Evolutionary conservation across 1,140 invertebrate genomes (phyloP).

Genomic region (Matsumurasca onukii): DNA sequence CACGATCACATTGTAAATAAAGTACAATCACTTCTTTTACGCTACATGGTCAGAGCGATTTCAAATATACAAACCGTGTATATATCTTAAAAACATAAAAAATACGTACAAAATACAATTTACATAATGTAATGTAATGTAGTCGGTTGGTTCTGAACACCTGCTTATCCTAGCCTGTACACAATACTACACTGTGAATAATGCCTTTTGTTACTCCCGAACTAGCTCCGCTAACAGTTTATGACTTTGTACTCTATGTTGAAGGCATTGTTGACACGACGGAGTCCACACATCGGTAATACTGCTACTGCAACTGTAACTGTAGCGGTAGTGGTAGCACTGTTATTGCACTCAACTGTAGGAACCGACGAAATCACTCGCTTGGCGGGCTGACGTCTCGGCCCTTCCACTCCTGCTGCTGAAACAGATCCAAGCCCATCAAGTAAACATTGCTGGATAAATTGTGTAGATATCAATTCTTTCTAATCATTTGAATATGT

Average conservation of each 20-base stretch:
- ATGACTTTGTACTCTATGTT: constrained; percentile 30
- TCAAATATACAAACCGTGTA: not conserved
- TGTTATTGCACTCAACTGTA: constrained; percentile 17
- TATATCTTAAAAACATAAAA: not conserved
- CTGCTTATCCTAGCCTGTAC: constrained; percentile 10
- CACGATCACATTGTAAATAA: not conserved
- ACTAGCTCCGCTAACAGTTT: constrained; percentile 3
- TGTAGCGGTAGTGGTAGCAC: constrained; percentile 13
- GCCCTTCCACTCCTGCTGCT: not conserved
- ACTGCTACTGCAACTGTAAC: too few relatives aligned
- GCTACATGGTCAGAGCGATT: too few relatives aligned
- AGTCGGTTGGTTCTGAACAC: constrained; percentile 24
- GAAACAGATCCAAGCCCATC: not conserved
- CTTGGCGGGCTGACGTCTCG: not conserved
- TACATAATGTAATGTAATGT: constrained; percentile 15
- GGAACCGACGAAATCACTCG: not conserved
- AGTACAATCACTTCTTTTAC: too few relatives aligned
- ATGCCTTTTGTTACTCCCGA: constrained; percentile 28
- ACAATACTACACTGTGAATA: constrained; percentile 27
- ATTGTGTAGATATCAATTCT: too few relatives aligned
- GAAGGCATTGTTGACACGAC: constrained; percentile 21
- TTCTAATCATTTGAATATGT: too few relatives aligned
- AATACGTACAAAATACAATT: constrained; percentile 3
- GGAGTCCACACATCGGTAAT: constrained; percentile 12
- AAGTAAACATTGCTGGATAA: not conserved